A percentile compares a stretch with the other conserved stretches of the same genome.
Conservation (phyloP, 2,797 vertebrate genomes). For the Cichlasoma orientale region DNA sequence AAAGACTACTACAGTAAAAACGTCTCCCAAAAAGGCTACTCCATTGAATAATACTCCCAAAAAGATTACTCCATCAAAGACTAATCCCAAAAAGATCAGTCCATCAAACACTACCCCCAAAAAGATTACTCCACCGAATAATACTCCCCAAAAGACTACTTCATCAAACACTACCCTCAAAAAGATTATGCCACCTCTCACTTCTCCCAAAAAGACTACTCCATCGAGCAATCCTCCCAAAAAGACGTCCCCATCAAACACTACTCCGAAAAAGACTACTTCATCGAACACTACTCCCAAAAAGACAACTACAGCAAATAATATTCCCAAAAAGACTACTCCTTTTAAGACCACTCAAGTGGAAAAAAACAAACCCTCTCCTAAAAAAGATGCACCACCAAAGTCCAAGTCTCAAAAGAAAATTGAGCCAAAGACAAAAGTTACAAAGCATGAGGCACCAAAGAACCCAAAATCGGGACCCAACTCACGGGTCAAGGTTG, state of each 20-base stretch:
- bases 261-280: constrained; percentile 7
- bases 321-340: constrained; percentile 11
- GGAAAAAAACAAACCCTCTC: constrained; percentile 10
- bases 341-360: neutral
- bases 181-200: neutral
- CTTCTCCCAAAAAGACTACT: constrained; percentile 10
- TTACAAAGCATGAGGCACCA: constrained; percentile 37
- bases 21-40: neutral
- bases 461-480: constrained; percentile 37
- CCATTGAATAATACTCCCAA: neutral
- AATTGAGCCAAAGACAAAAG: constrained; percentile 30
- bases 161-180: neutral
- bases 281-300: neutral
- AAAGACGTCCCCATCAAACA: neutral
- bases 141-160: constrained; percentile 7
- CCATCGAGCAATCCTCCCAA: neutral
- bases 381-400: constrained; percentile 34
- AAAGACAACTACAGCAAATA: neutral
- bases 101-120: neutral
- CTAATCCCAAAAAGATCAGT: neutral
- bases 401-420: constrained; percentile 48
- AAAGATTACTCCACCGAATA: neutral
- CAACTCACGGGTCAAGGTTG: constrained; percentile 32
- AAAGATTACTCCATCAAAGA: neutral
- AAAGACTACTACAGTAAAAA: neutral